Percentiles rank a stretch among this genome's conserved stretches.
phyloP scores from a whole-genome alignment of 2,888 invertebrate genomes.

The Zygaena filipendulae region DNA sequence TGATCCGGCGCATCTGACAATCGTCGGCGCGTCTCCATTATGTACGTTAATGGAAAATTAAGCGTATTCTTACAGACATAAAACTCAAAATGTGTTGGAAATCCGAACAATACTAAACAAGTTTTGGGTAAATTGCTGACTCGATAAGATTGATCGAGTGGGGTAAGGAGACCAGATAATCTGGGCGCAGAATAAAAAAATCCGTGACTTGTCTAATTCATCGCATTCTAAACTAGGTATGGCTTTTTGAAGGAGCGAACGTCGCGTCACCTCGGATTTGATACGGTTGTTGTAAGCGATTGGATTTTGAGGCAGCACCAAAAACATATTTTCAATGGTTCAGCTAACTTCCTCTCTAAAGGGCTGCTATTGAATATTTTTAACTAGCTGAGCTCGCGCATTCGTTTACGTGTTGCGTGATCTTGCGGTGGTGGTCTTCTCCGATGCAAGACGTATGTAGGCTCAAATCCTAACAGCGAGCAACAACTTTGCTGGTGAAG shows the following conservation, averaged over 20 bases:
- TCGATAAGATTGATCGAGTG: conserved; percentile 69
- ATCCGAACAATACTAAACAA: too few relatives aligned
- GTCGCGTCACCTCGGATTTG: conserved; percentile 33
- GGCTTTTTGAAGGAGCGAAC: conserved; percentile 32
- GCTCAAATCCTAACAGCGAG: too few relatives aligned
- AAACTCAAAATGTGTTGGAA: conserved; percentile 18
- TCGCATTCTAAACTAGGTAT: conserved; percentile 56
- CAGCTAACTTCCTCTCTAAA: too few relatives aligned
- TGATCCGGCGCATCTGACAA: conserved; percentile 57
- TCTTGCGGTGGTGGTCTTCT: too few relatives aligned
- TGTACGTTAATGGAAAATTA: conserved; percentile 13
- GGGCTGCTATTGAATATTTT: too few relatives aligned
- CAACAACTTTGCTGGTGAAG: too few relatives aligned
- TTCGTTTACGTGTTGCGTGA: too few relatives aligned
- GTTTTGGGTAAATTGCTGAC: too few relatives aligned
- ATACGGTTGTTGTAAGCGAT: conserved; percentile 27
- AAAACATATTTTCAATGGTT: too few relatives aligned
- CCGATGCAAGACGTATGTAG: too few relatives aligned
- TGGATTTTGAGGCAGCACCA: conserved; percentile 21
- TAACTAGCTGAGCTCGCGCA: too few relatives aligned
- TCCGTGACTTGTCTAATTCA: conserved; percentile 66
- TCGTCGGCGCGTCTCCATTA: conserved; percentile 36
- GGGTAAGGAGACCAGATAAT: conserved; percentile 62
- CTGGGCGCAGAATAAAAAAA: conserved; percentile 53
- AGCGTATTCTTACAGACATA: conserved; percentile 7